A percentile compares a stretch with the other conserved stretches of the same genome.
Conservation (phyloP, 2,113 vertebrate genomes). For the Pterophyllum scalare region DNA sequence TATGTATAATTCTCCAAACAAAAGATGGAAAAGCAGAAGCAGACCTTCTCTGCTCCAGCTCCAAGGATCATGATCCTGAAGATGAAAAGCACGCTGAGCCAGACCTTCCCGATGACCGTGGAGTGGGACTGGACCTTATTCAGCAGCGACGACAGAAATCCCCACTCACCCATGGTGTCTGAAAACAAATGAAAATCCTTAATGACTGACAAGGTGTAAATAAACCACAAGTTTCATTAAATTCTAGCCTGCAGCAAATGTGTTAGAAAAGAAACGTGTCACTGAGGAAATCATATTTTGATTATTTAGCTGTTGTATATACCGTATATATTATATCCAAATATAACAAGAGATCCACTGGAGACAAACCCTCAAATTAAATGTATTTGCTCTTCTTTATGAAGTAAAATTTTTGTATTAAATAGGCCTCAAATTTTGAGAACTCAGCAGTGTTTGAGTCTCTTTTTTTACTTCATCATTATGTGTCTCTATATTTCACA, state of each 20-base stretch:
- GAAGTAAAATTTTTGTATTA: not conserved
- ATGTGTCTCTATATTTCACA: not conserved
- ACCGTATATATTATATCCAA: not conserved
- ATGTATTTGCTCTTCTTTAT: too few species aligned
- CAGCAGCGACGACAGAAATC: conserved; percentile 87
- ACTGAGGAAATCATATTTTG: not conserved
- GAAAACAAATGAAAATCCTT: not conserved
- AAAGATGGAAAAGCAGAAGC: not conserved
- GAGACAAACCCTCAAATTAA: not conserved
- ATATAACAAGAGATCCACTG: too few species aligned
- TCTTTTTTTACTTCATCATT: too few species aligned
- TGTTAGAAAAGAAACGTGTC: not conserved
- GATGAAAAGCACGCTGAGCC: conserved; percentile 95
- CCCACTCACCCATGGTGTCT: conserved; percentile 79
- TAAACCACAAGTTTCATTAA: not conserved
- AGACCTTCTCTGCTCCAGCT: conserved; percentile 82
- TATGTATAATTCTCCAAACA: not conserved
- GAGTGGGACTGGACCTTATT: conserved; percentile 95
- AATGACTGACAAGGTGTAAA: not conserved
- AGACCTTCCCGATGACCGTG: conserved; percentile 90
- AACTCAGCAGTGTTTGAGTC: too few species aligned
- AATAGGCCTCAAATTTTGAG: not conserved
- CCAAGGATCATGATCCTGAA: conserved; percentile 96
- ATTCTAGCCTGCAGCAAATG: not conserved
- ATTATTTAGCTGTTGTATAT: not conserved